Conservation (phyloP, 2,113 vertebrate genomes). For the Carassius carassius region DNA sequence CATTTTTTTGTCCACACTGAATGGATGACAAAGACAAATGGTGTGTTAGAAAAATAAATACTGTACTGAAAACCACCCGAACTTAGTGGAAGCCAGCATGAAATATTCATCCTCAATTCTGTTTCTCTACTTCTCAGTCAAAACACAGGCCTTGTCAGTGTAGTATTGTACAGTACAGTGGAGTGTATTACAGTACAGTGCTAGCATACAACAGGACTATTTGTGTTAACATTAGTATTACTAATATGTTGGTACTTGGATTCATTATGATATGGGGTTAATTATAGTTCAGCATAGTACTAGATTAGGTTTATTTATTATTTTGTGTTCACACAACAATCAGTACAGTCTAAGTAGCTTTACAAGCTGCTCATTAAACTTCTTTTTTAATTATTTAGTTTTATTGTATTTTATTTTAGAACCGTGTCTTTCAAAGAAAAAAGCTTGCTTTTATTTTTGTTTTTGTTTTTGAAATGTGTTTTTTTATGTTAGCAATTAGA, state of each 20-base stretch:
- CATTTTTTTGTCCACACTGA: not conserved
- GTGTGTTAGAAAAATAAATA: not conserved
- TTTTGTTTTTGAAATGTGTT: no score
- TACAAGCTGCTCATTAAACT: not conserved
- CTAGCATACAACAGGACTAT: not conserved
- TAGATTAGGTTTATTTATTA: not conserved
- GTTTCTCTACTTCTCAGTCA: not conserved
- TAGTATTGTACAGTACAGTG: not conserved
- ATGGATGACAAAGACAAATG: conserved; percentile 7
- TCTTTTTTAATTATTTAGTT: not conserved
- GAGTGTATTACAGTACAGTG: not conserved
- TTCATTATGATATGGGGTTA: not conserved
- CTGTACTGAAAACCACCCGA: not conserved
- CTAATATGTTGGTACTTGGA: not conserved
- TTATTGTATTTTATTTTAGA: not conserved
- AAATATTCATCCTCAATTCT: not conserved
- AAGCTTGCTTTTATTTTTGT: no score
- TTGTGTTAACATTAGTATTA: not conserved
- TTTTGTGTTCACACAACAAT: not conserved
- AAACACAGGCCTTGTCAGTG: not conserved
- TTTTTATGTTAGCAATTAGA: not conserved
- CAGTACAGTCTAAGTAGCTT: not conserved
- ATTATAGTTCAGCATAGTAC: not conserved
- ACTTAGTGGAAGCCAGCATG: no score
- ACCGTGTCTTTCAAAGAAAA: no score